Base-by-base conservation (phyloP, 2,113 vertebrate genomes). In the Calonectris borealis region DNA sequence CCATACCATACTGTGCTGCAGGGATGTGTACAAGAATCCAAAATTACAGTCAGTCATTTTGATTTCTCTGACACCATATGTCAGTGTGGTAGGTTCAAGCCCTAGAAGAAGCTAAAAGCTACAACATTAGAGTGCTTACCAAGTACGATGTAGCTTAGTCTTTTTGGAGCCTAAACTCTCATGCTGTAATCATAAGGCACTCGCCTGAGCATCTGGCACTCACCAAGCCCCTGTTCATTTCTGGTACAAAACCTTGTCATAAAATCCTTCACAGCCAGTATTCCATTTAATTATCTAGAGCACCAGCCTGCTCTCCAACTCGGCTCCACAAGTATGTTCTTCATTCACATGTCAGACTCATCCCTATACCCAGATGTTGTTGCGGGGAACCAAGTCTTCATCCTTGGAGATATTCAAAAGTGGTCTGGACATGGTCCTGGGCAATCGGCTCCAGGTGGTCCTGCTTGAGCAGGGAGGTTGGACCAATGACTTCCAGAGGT, bases 21-120 rank as follows among this genome's bases (percentile, higher is more conserved):
- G 96, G 92, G 87, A 88, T 97, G 83, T 86, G 75, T 97, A 96
- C 91, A 96, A 97, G 96, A 98, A 97, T 94, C 86, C 82, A 93
- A 97, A 97, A 96, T 97, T 95, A 94, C 69, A 70, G 17, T 95
- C 95, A 94, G 94, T 88, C 94, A 96, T 95, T 92, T 83, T 91
- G 38, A 87, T 82, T 96, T 93, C 83, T 97, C 51, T 83, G 72
- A n/a, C 40, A 49, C 32, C 3, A 4, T 68, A 65, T 49, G 12
- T 65, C 55, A 69, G 32, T 42, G 36, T 38, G 38, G 68, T 44
- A 84, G 12, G 6, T 66, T 83, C 58, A 88, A 69, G 42, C 8
- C 26, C 31, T 58, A 48, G 49, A 73, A 72, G 54, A 94, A 15
- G 38, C 31, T 70, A 78, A 91, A 51, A 91, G 42, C 48, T 55